Conservation (phyloP, 2,113 vertebrate genomes). For the Vulpes lagopus region DNA sequence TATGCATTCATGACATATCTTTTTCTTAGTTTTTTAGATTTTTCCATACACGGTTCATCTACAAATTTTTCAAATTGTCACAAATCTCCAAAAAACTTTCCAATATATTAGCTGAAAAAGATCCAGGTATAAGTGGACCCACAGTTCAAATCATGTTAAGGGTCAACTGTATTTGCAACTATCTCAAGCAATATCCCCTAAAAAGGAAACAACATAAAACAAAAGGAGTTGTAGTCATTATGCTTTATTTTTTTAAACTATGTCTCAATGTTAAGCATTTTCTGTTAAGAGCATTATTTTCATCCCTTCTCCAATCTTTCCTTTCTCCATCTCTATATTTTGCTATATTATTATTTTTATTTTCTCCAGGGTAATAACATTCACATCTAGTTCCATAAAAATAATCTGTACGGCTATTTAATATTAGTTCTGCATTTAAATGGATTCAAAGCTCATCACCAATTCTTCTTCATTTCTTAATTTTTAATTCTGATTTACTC, state of each 20-base stretch:
- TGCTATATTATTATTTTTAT: background rate
- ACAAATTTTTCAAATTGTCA: background rate
- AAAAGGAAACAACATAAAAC: background rate
- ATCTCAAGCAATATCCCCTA: background rate
- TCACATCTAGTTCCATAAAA: background rate
- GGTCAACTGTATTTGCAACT: background rate
- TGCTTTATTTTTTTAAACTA: background rate
- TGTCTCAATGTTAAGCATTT: background rate
- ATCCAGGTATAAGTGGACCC: background rate
- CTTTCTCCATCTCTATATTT: background rate
- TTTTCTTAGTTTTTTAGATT: background rate
- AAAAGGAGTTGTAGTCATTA: background rate
- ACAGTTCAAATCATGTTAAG: background rate
- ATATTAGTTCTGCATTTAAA: slow-evolving; percentile 4
- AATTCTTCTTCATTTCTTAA: background rate
- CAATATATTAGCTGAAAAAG: background rate
- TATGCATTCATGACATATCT: background rate
- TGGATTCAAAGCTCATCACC: background rate
- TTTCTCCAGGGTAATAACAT: background rate
- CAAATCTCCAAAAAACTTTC: background rate
- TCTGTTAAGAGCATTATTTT: slow-evolving; percentile 7
- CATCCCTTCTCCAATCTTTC: background rate
- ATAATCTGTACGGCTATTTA: background rate
- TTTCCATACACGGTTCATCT: background rate
- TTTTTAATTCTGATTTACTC: background rate